Percentiles rank a stretch among this genome's conserved stretches.
Evolutionary conservation across 1,140 invertebrate species (phyloP).

Genomic region (Lineus longissimus): DNA sequence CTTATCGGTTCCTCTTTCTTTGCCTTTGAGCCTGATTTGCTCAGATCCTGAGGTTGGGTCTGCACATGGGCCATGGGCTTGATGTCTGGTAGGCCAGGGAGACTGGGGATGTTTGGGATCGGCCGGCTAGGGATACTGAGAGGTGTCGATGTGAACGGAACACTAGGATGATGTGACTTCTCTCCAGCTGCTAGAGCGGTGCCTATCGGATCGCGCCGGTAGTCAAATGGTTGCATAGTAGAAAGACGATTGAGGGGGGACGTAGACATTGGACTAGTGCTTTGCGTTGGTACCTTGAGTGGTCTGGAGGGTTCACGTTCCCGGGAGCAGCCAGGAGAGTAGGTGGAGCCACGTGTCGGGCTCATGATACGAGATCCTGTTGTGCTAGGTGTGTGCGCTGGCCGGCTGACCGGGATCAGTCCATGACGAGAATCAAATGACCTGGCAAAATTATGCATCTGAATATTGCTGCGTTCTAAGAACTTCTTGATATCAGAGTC

Average conservation of each 20-base stretch:
- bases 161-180: not conserved
- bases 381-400: not conserved
- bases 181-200: constrained; percentile 24
- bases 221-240: constrained; percentile 91
- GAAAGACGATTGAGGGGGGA: constrained; percentile 84
- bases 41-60: not conserved
- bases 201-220: constrained; percentile 65
- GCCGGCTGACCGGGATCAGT: not conserved
- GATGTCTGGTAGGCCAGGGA: not conserved
- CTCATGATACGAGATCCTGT: not conserved
- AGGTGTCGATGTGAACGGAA: not conserved
- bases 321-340: constrained; percentile 23
- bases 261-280: constrained; percentile 42
- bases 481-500: constrained; percentile 62
- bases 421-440: constrained; percentile 27
- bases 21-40: too few species aligned
- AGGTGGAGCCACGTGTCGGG: constrained; percentile 31
- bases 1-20: too few species aligned
- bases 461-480: constrained; percentile 55
- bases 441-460: constrained; percentile 46
- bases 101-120: not conserved
- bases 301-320: constrained; percentile 32
- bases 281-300: constrained; percentile 26
- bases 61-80: not conserved
- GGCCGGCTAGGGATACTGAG: not conserved